These are phyloP conservation scores for Peromyscus nudipes DNA, from an alignment of 2,797 vertebrate genomes.

Conservation along the genomic window DNA sequence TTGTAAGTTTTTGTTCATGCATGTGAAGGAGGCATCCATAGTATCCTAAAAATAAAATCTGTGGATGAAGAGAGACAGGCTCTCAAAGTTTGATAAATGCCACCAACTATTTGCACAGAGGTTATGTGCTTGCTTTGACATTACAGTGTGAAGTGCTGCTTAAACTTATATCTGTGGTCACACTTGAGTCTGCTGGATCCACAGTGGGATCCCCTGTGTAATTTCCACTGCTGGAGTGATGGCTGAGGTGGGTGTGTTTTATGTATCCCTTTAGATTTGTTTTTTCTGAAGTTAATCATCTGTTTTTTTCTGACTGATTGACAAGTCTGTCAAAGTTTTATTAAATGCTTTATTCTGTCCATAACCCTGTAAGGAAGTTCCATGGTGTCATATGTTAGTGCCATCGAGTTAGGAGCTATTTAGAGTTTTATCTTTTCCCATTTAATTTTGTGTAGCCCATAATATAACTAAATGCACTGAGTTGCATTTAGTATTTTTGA, in stretches of 20 bases:
- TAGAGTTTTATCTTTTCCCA: slow-evolving; percentile 20
- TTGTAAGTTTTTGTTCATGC: not conserved
- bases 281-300: slow-evolving; percentile 8
- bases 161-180: not conserved
- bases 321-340: slow-evolving; percentile 25
- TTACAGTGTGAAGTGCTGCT: not conserved
- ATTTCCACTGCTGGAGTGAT: not conserved
- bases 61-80: not conserved
- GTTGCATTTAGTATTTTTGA: slow-evolving; percentile 47
- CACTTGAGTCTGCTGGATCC: not conserved
- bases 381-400: not conserved
- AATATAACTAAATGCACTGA: slow-evolving; percentile 49
- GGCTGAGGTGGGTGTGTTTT: not conserved
- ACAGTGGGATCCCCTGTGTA: not conserved
- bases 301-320: slow-evolving; percentile 11
- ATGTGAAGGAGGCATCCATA: not conserved
- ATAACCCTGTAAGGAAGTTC: not conserved
- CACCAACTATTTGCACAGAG: not conserved
- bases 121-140: not conserved
- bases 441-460: slow-evolving; percentile 18
- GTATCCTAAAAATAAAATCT: not conserved
- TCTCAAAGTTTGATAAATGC: not conserved
- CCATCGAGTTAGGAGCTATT: not conserved
- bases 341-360: not conserved
- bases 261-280: slow-evolving; percentile 4